These are phyloP conservation scores for Lepetodrilus schrolli DNA, from an alignment of 2,888 invertebrate species.

Conservation along the genomic window DNA sequence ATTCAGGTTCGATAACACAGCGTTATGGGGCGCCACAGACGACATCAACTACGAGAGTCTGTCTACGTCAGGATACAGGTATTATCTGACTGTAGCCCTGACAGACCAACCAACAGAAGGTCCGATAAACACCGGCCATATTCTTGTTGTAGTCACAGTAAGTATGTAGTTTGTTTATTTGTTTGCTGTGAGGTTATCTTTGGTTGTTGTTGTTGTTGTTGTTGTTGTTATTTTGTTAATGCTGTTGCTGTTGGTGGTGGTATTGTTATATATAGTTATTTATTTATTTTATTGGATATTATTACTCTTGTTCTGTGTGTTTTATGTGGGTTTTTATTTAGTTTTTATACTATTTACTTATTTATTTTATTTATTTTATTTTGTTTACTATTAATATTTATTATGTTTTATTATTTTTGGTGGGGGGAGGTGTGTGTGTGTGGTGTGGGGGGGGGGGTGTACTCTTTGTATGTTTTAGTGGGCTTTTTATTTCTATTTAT, in stretches of 20 bases:
- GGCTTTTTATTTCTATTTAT: too few relatives aligned
- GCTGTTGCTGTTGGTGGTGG: neutral
- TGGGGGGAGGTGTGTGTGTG: too few relatives aligned
- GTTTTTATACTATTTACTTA: too few relatives aligned
- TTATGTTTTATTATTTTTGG: too few relatives aligned
- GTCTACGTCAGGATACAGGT: neutral
- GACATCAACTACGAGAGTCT: constrained; percentile 5
- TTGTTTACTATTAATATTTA: too few relatives aligned
- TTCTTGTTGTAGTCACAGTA: neutral
- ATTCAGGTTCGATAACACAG: neutral
- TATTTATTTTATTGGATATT: neutral
- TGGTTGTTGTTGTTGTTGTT: too few relatives aligned
- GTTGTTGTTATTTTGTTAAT: neutral
- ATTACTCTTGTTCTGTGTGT: neutral
- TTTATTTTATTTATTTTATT: too few relatives aligned
- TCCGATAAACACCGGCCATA: neutral
- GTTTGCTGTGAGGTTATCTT: neutral
- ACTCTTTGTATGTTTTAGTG: too few relatives aligned
- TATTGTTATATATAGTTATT: neutral
- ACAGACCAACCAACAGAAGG: neutral
- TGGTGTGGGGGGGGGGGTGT: too few relatives aligned
- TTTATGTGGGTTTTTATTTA: neutral
- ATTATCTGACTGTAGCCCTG: neutral
- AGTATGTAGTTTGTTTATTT: neutral
- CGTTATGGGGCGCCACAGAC: neutral